Evolutionary conservation across 2,888 invertebrate genomes (phyloP).

Genomic region (Maniola hyperantus): DNA sequence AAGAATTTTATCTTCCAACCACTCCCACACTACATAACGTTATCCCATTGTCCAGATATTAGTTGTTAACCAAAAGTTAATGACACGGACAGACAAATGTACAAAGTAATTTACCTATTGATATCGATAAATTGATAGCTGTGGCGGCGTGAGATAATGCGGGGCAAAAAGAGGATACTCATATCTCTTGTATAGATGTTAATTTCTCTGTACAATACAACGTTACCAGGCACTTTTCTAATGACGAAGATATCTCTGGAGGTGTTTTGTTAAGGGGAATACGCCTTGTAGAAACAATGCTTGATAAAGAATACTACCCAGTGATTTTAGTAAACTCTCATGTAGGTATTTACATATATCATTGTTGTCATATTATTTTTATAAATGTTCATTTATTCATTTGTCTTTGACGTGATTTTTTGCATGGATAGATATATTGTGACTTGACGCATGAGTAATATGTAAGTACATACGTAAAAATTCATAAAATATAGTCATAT

Average conservation of each 20-base stretch:
- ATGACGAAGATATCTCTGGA: slow-evolving; percentile 39
- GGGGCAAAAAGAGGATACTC: slow-evolving; percentile 37
- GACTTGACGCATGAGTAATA: too few relatives aligned
- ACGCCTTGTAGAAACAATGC: slow-evolving; percentile 1
- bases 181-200: slow-evolving; percentile 46
- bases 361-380: too few relatives aligned
- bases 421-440: too few relatives aligned
- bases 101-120: slow-evolving; percentile 45
- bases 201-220: slow-evolving; percentile 51
- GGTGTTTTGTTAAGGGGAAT: slow-evolving; percentile 42
- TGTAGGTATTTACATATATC: too few relatives aligned
- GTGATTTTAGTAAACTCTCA: too few relatives aligned
- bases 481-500: too few relatives aligned
- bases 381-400: too few relatives aligned
- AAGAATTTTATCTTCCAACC: slow-evolving; percentile 9
- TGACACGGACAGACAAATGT: slow-evolving; percentile 38
- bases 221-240: slow-evolving; percentile 57
- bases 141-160: slow-evolving; percentile 42
- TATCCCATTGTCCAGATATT: slow-evolving; percentile 34
- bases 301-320: background rate
- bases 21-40: slow-evolving; percentile 28
- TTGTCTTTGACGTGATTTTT: too few relatives aligned
- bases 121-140: slow-evolving; percentile 41
- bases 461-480: too few relatives aligned
- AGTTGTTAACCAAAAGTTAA: slow-evolving; percentile 32